Evolutionary conservation across 1,140 invertebrate species (phyloP).

Genomic region (Diorhabda sublineata): DNA sequence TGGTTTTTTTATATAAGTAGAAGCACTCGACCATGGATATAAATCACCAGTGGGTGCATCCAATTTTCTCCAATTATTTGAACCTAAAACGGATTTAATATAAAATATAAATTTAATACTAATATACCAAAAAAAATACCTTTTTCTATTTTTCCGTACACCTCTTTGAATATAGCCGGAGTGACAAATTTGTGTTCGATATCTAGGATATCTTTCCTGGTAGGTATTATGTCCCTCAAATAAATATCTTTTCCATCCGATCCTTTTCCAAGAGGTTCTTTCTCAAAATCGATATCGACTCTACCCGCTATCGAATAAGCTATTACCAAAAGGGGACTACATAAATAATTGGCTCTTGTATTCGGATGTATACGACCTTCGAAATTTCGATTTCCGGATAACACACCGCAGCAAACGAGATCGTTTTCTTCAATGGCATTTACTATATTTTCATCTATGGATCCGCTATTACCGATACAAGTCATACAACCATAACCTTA

Average conservation of each 20-base stretch:
- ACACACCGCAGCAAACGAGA: constrained; percentile 88
- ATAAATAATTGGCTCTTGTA: constrained; percentile 93
- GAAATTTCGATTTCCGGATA: constrained; percentile 97
- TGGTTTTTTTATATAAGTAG: constrained; percentile 95
- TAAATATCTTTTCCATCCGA: constrained; percentile 72
- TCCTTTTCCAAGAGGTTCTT: constrained; percentile 53
- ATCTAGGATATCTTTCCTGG: constrained; percentile 80
- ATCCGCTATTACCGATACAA: constrained; percentile 96
- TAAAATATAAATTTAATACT: too few relatives aligned
- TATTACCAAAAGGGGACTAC: constrained; percentile 91
- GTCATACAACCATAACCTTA: constrained; percentile 97
- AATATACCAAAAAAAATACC: constrained; percentile 40
- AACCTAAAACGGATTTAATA: neutral
- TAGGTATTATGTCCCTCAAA: constrained; percentile 93
- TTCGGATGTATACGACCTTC: constrained; percentile 96
- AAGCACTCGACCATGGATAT: constrained; percentile 88
- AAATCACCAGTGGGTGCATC: constrained; percentile 52
- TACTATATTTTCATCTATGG: constrained; percentile 83
- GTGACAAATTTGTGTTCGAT: constrained; percentile 89
- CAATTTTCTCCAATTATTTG: constrained; percentile 7
- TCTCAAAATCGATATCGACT: constrained; percentile 93
- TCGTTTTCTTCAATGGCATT: constrained; percentile 95
- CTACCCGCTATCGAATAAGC: constrained; percentile 95
- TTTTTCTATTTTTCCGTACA: constrained; percentile 80
- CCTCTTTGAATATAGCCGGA: constrained; percentile 96